Base-by-base conservation (phyloP, 2,797 vertebrate species). In the Takifugu rubripes region DNA sequence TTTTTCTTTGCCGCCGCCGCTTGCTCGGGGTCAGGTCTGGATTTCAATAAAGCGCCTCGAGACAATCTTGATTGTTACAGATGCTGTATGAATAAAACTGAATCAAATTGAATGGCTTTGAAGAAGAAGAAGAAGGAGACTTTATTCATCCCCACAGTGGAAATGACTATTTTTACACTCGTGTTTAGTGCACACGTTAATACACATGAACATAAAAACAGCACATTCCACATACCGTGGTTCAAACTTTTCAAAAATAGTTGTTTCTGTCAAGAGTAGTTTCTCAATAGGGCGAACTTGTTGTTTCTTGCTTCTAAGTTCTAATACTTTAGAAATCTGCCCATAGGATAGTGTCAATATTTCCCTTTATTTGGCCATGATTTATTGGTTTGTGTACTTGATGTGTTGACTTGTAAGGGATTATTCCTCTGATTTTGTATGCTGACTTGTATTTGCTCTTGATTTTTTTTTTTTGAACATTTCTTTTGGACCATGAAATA, bases 351-450 rank as follows among this genome's bases (percentile, higher is more conserved):
- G 36, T 40, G 12, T 14, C 12, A 40, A 10, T 16, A 44, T 17
- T 44, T 17, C 16, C 16, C 5, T 16, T 44, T 44, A 44, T 43
- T n/a, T 43, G 1, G 16, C 14, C 42, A 43, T 43, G 3, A 43
- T 44, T 44, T n/a, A 44, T 17, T 44, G 43, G n/a, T 44, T 44
- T 17, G 9, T 40, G 2, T 44, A 44, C 6, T 6, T 44, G 43
- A n/a, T 17, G n/a, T 17, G 5, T n/a, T 44, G 15, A 16, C 43
- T 44, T 44, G n/a, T 66, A 5, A 8, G 42, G n/a, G 52, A 49
- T 68, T 63, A 24, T 56, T 43, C 33, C 31, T 40, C 5, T 54
- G n/a, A 14, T 51, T 57, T 33, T 54, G 53, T 46, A n/a, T 26
- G 44, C 54, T 14, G 47, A 60, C 25, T 55, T 24, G 4, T 10